Conservation (phyloP, 1,140 invertebrate genomes). For the Tetramorium simillimum region DNA sequence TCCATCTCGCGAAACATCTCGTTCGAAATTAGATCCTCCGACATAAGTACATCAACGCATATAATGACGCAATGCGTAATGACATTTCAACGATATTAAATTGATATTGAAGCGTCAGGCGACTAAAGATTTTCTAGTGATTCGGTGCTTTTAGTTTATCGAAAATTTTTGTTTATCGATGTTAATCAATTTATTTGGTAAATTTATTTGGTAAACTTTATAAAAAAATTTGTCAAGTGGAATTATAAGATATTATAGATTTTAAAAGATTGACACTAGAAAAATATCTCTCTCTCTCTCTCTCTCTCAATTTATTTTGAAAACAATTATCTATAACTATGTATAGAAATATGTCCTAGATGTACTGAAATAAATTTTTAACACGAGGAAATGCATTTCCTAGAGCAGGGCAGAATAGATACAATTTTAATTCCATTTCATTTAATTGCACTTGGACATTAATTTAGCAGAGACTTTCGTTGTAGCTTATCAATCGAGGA, state of each 20-base stretch:
- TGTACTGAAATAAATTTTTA: not conserved
- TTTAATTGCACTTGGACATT: conserved; percentile 12
- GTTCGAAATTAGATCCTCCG: not conserved
- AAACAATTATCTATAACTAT: not conserved
- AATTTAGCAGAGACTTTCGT: conserved; percentile 1
- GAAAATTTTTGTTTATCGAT: not conserved
- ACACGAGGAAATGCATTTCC: not conserved
- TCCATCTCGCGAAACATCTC: not conserved
- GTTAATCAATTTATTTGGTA: not conserved
- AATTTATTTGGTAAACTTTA: not conserved
- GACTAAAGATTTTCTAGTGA: not conserved
- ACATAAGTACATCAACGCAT: not conserved
- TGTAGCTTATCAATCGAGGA: not conserved
- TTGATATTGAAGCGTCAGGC: not conserved
- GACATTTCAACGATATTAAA: not conserved
- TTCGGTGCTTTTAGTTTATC: not conserved
- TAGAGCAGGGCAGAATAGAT: not conserved
- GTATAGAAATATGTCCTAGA: not conserved
- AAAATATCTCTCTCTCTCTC: too few relatives aligned
- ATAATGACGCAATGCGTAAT: conserved; percentile 9
- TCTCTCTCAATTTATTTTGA: not conserved
- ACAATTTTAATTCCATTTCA: not conserved
- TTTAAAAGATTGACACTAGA: not conserved
- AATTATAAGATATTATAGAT: not conserved
- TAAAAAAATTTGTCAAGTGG: not conserved